Percentiles rank a stretch among this genome's conserved stretches.
Conservation (phyloP, 2,113 vertebrate species). For the Vulpes lagopus region DNA sequence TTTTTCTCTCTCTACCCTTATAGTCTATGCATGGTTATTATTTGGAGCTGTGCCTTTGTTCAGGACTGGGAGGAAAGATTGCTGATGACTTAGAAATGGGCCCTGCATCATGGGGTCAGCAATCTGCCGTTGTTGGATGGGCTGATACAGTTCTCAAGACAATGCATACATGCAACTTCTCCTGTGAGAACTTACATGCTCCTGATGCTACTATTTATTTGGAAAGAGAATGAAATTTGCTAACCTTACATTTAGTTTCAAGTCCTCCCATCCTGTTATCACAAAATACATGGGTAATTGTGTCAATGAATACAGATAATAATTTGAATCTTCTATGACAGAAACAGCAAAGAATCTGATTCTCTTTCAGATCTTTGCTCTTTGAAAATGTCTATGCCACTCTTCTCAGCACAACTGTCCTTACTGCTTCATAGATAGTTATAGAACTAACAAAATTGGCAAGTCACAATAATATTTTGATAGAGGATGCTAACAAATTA, state of each 20-base stretch:
- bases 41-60: background rate
- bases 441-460: background rate
- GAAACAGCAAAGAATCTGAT: background rate
- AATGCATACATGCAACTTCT: background rate
- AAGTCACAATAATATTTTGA: background rate
- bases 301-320: conserved; percentile 42
- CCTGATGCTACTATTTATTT: background rate
- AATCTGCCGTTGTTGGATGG: background rate
- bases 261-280: background rate
- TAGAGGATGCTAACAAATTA: conserved; percentile 8
- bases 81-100: background rate
- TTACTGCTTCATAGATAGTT: background rate
- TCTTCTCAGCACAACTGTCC: background rate
- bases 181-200: background rate
- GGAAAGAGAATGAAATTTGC: conserved; percentile 37
- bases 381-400: background rate
- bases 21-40: background rate
- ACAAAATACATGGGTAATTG: conserved; percentile 33
- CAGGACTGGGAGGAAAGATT: background rate
- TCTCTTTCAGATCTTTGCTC: background rate
- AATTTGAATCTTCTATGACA: conserved; percentile 31
- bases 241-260: background rate
- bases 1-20: background rate
- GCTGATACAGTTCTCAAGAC: background rate
- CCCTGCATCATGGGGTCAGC: background rate